Evolutionary conservation across 2,888 invertebrate genomes (phyloP).

Genomic region (Hofmannophila pseudospretella): DNA sequence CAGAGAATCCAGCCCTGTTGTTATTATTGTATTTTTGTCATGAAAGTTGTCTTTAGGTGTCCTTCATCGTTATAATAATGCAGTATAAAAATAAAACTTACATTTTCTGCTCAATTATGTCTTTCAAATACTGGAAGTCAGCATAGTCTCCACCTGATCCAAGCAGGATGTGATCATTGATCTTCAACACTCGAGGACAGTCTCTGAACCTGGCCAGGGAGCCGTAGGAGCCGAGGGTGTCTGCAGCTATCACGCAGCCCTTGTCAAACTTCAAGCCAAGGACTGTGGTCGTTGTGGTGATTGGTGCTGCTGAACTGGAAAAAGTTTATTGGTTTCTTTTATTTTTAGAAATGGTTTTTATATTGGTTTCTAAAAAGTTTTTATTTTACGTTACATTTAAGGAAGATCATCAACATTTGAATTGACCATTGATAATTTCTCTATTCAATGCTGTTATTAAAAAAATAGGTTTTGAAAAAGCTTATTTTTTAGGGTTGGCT

Average conservation of each 20-base stretch:
- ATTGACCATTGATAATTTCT: too few relatives aligned
- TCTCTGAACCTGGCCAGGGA: constrained; percentile 92
- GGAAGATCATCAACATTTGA: too few relatives aligned
- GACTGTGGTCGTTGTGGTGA: constrained; percentile 95
- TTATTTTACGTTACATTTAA: too few relatives aligned
- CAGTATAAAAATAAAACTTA: constrained; percentile 71
- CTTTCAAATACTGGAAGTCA: constrained; percentile 94
- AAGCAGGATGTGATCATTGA: constrained; percentile 92
- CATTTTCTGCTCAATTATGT: constrained; percentile 91
- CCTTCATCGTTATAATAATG: not conserved
- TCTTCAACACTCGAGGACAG: constrained; percentile 89
- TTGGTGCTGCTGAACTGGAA: constrained; percentile 80
- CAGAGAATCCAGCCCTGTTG: too few relatives aligned
- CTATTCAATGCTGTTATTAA: too few relatives aligned
- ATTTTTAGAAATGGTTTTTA: too few relatives aligned
- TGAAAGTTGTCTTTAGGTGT: too few relatives aligned
- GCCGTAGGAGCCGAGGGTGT: constrained; percentile 96
- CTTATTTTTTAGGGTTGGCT: too few relatives aligned
- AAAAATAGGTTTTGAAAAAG: too few relatives aligned
- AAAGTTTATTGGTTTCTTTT: too few relatives aligned
- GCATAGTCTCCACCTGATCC: constrained; percentile 98
- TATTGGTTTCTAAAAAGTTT: too few relatives aligned
- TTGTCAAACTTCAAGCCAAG: constrained; percentile 91
- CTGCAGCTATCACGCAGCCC: constrained; percentile 95
- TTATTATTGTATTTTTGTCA: too few relatives aligned